Evolutionary conservation across 1,140 invertebrate genomes (phyloP), one percentile per base, ranked within the genome.

Genomic region (Cherax quadricarinatus): DNA sequence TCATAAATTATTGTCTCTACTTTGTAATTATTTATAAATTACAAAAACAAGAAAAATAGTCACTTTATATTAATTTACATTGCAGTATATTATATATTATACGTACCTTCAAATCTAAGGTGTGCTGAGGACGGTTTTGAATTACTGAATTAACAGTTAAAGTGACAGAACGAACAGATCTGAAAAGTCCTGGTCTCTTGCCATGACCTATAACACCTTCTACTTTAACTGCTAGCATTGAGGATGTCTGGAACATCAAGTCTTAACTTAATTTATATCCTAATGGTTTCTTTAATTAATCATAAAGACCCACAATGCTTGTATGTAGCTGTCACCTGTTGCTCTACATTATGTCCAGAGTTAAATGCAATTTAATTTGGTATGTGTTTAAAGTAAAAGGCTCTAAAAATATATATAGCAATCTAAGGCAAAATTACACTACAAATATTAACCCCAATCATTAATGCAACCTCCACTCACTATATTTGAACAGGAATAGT

Each of bases 131-230:
- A 16, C 70, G 91, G 60, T 82, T 93, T 62, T 92, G 90, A 57
- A 93, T 89, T 18, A 80, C 86, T 21, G 94, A 94, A 80, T 94
- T 93, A 5, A 94, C 92, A 14, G 93, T 85, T 10, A 95, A 93
- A 18, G 94, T 94, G 14, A 95, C 94, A 18, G 94, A 92, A 16
- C 93, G 91, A 88, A 95, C 94, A 57, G 93, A 93, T 93, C 94
- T 94, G 85, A 78, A 94, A 87, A 93, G 89, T 86, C 81, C 94
- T 60, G 92, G 94, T 94, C 86, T 94, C 70, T 94, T 92, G 41
- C 94, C 94, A 18, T 98, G 97, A 94, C 97, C 96, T 84, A 98
- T 96, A 16, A 98, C 97, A 12, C 98, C 98, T 95, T 98, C 98
- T 1, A 98, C 97, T 95, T 98, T 98, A 1, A 98, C 95, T 3